Evolutionary conservation across 2,888 invertebrate species (phyloP), one percentile per base, ranked within the genome.

Genomic region (Meganola albula): DNA sequence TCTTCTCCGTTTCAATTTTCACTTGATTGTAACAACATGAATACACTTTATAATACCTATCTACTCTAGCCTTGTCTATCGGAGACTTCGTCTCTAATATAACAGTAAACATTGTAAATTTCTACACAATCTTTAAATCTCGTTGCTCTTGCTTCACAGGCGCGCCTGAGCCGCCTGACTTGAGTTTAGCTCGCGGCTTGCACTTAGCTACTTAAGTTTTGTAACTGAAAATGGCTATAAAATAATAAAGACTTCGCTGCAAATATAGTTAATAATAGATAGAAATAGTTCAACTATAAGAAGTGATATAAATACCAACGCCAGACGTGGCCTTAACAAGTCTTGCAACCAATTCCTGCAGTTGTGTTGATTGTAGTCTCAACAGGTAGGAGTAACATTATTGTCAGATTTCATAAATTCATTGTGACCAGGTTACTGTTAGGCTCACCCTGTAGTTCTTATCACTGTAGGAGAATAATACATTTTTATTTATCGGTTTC

Each of bases 1-100:
- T 84, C 84, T 84, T 85, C 65, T 85, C 78, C 77, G 84, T 84
- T 85, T 72, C 84, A 79, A 68, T 78, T 75, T 74, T 82, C 80
- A 82, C 74, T 75, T 74, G 63, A 70, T 77, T 74, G 65, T 73
- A 69, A n/a, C 74, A 78, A 73, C 66, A 70, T 74, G 74, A 79
- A 74, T 74, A 78, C 68, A 58, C 63, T 70, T 77, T 74, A 58
- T 68, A 72, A 66, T 68, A 74, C 73, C 84, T 85, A 85, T 79
- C 84, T 84, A 85, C 72, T 63, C 83, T 85, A 84, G 84, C 84
- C 78, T 73, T 77, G 64, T 72, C 82, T 84, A 84, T 65, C 58
- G 58, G 82, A 83, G 83, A 83, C 82, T 63, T 73, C 50, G 80
- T 83, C 83, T 73, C 83, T 52, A 63, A 60, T 70, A 72, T 70